These are phyloP conservation scores for Scalopus aquaticus DNA, from an alignment of 2,113 vertebrate species.

Conservation along the genomic window DNA sequence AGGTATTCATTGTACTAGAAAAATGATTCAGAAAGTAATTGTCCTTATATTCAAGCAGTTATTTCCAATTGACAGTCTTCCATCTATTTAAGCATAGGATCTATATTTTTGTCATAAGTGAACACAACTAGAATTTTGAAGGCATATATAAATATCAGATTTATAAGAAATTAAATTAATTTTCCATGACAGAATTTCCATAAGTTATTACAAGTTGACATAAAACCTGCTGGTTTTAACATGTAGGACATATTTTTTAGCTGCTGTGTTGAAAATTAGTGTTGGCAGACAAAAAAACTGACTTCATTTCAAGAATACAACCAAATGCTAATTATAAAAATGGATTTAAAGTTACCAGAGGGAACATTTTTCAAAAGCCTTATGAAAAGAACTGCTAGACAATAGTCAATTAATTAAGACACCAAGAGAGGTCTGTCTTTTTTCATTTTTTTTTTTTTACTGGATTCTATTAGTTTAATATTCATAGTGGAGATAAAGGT, in stretches of 20 bases:
- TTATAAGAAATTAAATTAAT: not conserved
- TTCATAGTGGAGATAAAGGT: not conserved
- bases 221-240: constrained; percentile 43
- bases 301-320: not conserved
- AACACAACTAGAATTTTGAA: not conserved
- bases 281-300: constrained; percentile 27
- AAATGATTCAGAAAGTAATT: not conserved
- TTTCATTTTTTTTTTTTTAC: not conserved
- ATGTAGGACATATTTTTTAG: not conserved
- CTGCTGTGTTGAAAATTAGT: constrained; percentile 66
- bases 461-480: not conserved
- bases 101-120: not conserved
- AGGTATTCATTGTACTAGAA: not conserved
- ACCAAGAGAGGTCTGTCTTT: not conserved
- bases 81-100: not conserved
- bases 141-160: not conserved
- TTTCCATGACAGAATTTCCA: constrained; percentile 30
- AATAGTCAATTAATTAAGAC: constrained; percentile 38
- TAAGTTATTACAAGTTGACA: not conserved
- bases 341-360: not conserved
- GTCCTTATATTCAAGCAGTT: not conserved
- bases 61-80: not conserved
- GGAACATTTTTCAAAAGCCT: not conserved
- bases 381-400: not conserved
- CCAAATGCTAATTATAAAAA: constrained; percentile 30